Evolutionary conservation across 2,888 invertebrate genomes (phyloP).

Genomic region (Caenorhabditis sp.): DNA sequence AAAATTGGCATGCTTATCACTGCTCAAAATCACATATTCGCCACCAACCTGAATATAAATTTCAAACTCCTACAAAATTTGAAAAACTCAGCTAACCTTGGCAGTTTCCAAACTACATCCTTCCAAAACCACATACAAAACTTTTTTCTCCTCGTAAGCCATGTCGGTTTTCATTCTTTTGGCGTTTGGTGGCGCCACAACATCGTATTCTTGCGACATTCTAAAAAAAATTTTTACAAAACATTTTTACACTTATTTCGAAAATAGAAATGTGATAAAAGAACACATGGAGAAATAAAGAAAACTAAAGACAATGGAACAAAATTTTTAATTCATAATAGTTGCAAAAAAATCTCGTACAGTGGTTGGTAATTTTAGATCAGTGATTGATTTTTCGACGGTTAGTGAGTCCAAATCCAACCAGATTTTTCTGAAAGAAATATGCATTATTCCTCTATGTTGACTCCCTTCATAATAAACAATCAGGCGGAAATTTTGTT

Average conservation of each 20-base stretch:
- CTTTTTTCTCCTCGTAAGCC: conserved; percentile 50
- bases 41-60: conserved; percentile 55
- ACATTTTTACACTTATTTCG: not conserved
- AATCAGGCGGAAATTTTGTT: not conserved
- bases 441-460: too few species aligned
- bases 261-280: not conserved
- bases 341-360: conserved; percentile 22
- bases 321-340: conserved; percentile 5
- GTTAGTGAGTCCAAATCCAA: conserved; percentile 13
- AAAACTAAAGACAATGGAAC: not conserved
- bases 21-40: conserved; percentile 64
- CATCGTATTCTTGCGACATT: conserved; percentile 52
- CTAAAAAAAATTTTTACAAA: not conserved
- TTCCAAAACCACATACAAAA: conserved; percentile 88
- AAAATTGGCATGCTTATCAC: conserved; percentile 65
- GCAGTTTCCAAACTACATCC: conserved; percentile 93
- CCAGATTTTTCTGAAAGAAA: conserved; percentile 38
- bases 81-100: conserved; percentile 78
- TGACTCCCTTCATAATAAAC: not conserved
- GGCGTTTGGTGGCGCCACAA: conserved; percentile 46
- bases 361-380: conserved; percentile 10
- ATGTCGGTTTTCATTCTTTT: conserved; percentile 62
- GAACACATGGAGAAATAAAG: not conserved
- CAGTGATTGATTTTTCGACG: conserved; percentile 13
- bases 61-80: not conserved